These are phyloP conservation scores for Xylota segnis DNA, from an alignment of 2,888 invertebrate species.

Conservation along the genomic window DNA sequence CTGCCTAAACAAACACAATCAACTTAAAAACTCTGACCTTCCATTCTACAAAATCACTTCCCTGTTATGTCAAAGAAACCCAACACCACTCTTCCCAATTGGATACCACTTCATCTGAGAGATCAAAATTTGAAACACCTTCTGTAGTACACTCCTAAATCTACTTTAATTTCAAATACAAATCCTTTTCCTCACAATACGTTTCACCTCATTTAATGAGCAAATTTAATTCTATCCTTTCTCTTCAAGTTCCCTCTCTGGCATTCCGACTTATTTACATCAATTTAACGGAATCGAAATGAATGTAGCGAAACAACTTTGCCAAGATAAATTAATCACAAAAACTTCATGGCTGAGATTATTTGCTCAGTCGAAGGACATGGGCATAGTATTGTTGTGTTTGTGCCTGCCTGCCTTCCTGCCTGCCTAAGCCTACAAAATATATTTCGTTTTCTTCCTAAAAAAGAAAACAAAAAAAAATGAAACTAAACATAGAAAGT, in stretches of 20 bases:
- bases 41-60: not conserved
- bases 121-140: no score
- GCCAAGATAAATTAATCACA: constrained; percentile 38
- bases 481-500: not conserved
- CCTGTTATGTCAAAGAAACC: not conserved
- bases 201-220: constrained; percentile 29
- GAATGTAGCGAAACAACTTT: constrained; percentile 2
- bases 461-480: not conserved
- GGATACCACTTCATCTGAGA: not conserved
- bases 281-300: constrained; percentile 2
- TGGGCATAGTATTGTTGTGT: not conserved
- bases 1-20: not conserved
- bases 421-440: constrained; percentile 2
- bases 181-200: not conserved
- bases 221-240: constrained; percentile 28
- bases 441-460: not conserved
- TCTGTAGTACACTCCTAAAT: no score
- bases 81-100: no score
- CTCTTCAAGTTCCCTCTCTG: not conserved
- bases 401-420: not conserved
- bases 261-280: constrained; percentile 5
- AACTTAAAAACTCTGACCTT: not conserved
- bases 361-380: constrained; percentile 29
- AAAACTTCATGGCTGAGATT: constrained; percentile 26
- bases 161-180: no score